These are phyloP conservation scores for Cremastobaeus sp. DNA, from an alignment of 2,888 invertebrate genomes.

Conservation along the genomic window DNA sequence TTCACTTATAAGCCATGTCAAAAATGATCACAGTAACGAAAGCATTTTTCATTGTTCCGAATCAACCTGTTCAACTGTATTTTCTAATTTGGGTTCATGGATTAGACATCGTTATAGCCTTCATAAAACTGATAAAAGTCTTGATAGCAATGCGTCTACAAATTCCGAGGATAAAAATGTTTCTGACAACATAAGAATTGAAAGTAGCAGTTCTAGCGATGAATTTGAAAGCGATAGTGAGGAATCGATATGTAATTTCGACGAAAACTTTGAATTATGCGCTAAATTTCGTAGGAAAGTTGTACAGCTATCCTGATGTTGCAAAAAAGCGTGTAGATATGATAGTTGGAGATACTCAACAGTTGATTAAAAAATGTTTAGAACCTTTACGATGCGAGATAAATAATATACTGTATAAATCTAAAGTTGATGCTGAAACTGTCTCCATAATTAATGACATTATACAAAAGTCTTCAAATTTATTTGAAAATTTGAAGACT, in stretches of 20 bases:
- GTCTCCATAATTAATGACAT: background rate
- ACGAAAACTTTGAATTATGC: constrained; percentile 1
- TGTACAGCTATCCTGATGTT: constrained; percentile 30
- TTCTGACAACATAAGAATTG: background rate
- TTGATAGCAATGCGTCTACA: background rate
- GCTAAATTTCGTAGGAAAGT: constrained; percentile 19
- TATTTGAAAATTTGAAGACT: background rate
- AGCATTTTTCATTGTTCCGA: constrained; percentile 3
- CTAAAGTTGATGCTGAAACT: background rate
- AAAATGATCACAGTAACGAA: background rate
- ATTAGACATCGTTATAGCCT: constrained; percentile 5
- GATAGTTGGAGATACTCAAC: constrained; percentile 4
- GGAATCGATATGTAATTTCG: background rate
- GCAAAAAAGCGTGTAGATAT: constrained; percentile 20
- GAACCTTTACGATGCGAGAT: background rate
- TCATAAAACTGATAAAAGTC: background rate
- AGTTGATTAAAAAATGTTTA: background rate
- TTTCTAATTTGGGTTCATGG: constrained; percentile 5
- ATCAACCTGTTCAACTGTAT: background rate
- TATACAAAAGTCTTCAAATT: background rate
- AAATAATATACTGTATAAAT: background rate
- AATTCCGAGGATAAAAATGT: background rate
- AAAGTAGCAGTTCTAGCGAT: background rate
- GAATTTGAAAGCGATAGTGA: background rate
- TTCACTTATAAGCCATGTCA: background rate